These are phyloP conservation scores for Diaperis boleti DNA, from an alignment of 2,888 invertebrate genomes.

Conservation along the genomic window DNA sequence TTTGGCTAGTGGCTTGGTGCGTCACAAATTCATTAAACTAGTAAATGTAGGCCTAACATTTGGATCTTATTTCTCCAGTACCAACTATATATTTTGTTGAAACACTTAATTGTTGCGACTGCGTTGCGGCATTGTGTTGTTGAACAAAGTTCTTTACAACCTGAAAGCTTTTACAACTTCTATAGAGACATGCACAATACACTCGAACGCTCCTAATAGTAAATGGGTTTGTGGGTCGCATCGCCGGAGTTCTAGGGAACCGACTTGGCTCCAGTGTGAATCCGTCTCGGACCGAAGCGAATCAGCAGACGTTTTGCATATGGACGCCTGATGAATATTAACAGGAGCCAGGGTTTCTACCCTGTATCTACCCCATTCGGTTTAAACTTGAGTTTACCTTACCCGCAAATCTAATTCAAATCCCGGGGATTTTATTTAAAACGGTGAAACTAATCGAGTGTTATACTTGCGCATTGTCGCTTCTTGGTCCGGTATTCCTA, in stretches of 20 bases:
- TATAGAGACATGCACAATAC: no score
- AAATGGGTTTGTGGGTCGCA: slow-evolving; percentile 1
- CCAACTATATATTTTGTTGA: no score
- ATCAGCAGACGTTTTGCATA: slow-evolving; percentile 67
- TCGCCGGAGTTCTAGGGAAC: neutral
- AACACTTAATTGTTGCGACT: no score
- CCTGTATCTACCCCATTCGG: slow-evolving; percentile 46
- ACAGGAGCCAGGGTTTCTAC: slow-evolving; percentile 53
- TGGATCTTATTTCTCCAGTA: no score
- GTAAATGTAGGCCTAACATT: no score
- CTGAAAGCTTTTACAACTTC: no score
- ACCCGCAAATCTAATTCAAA: slow-evolving; percentile 50
- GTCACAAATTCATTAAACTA: no score
- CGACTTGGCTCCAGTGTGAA: slow-evolving; percentile 54
- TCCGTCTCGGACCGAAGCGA: slow-evolving; percentile 60
- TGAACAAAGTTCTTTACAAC: no score
- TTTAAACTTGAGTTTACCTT: slow-evolving; percentile 50
- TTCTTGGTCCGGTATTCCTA: slow-evolving; percentile 12
- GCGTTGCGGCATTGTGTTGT: no score
- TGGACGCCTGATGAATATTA: slow-evolving; percentile 66
- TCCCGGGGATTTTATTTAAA: neutral
- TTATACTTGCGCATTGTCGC: neutral
- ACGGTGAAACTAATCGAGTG: no score
- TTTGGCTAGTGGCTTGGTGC: no score
- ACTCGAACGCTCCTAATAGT: no score